Percentiles rank a stretch among this genome's conserved stretches.
phyloP scores from a whole-genome alignment of 2,113 vertebrate genomes.

The Garra rufa region DNA sequence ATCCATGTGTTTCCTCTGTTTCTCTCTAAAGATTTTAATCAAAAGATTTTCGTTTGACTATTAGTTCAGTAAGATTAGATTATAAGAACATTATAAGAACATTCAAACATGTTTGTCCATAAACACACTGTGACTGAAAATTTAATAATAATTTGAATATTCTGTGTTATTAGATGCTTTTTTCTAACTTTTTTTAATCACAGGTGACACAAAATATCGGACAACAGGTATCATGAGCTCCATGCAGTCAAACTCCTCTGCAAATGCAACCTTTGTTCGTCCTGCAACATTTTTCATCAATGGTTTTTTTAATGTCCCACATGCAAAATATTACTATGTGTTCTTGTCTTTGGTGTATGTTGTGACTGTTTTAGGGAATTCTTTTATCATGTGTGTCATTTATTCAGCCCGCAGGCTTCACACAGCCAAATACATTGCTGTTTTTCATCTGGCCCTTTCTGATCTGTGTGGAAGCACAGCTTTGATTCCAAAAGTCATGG shows the following conservation, averaged over 20 bases:
- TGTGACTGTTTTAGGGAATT: slow-evolving; percentile 60
- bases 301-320: slow-evolving; percentile 64
- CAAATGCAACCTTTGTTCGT: slow-evolving; percentile 65
- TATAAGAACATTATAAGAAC: too few relatives aligned
- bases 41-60: too few relatives aligned
- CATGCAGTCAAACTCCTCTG: slow-evolving; percentile 21
- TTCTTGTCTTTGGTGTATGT: slow-evolving; percentile 69
- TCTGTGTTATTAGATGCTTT: neutral
- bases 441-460: slow-evolving; percentile 73
- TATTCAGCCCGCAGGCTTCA: slow-evolving; percentile 56
- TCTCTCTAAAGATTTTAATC: too few relatives aligned
- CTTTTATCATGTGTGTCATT: slow-evolving; percentile 54
- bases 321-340: slow-evolving; percentile 68
- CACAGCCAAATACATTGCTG: slow-evolving; percentile 73
- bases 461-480: slow-evolving; percentile 70
- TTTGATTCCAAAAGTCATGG: slow-evolving; percentile 72
- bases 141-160: neutral
- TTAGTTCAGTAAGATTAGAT: too few relatives aligned
- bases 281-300: slow-evolving; percentile 70
- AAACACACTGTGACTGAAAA: too few relatives aligned
- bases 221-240: too few relatives aligned
- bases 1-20: too few relatives aligned
- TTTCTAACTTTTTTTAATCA: too few relatives aligned
- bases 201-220: too few relatives aligned
- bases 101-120: neutral